Evolutionary conservation across 2,888 invertebrate genomes (phyloP), one percentile per base, ranked within the genome.

Genomic region (Entomobrya multifasciata): DNA sequence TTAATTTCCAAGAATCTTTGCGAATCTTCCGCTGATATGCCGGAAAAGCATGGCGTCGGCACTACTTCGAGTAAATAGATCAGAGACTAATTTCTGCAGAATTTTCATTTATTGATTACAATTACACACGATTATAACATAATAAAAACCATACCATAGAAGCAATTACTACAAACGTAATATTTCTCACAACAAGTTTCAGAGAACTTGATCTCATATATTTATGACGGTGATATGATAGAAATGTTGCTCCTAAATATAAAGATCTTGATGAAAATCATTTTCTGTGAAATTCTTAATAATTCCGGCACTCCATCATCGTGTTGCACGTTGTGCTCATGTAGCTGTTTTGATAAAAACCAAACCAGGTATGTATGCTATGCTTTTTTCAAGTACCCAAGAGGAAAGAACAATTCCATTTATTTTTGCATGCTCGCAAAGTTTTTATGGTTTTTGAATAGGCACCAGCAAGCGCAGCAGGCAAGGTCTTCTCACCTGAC

Each of bases 261-360:
- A 4, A 27, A 36, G 25, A 65, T 74, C 65, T 70, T 55, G 55
- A 80, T 80, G 67, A 41, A 55, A 80, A 67, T 67, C 80, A 55
- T 80, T 74, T 74, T 80, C 55, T 30, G 70, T 74, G 52, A 60
- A 72, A 76, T 83, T 74, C 60, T 52, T 15, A 76, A 47, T 60
- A 83, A 83, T 83, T 76, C 76, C 76, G 83, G 83, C 74, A 57
- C 70, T 72, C 52, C 57, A 81, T 67, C 67, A 52, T 55, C 74
- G 52, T 74, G 5, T 22, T 57, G 52, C 74, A 55, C 49, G 20
- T 52, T 74, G 67, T 70, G 67, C 44, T 70, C 41, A 65, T 65
- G 65, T 65, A 17, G 27, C 10, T 30, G 30, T 11, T 57, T 70
- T 70, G 20, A 47, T 44, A 70, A 65, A 44, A 30, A 4, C 44